Conservation (phyloP, 2,797 vertebrate species). For the Manis javanica region DNA sequence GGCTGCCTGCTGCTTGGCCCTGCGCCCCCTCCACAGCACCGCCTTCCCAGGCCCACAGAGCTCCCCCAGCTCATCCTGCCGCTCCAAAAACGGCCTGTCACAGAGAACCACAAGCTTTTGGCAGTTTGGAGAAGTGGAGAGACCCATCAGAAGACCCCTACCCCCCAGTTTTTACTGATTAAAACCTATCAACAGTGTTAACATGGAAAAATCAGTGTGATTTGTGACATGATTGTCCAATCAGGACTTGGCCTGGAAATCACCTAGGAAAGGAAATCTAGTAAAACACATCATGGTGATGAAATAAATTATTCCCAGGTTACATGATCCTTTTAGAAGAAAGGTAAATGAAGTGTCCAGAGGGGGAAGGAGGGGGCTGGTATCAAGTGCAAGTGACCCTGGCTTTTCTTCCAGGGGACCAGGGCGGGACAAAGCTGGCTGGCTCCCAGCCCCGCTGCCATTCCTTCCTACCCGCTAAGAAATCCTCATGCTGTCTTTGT, state of each 20-base stretch:
- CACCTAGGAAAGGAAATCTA: constrained; percentile 60
- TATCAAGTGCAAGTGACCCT: constrained; percentile 38
- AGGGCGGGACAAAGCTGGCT: not conserved
- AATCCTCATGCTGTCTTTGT: not conserved
- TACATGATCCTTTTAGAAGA: constrained; percentile 82
- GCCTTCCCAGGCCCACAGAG: not conserved
- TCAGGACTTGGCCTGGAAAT: constrained; percentile 79
- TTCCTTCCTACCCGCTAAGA: not conserved
- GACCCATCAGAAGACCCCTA: constrained; percentile 70
- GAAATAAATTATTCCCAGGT: constrained; percentile 82
- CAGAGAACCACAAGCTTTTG: not conserved
- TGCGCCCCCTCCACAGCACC: not conserved
- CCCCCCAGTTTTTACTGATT: constrained; percentile 80
- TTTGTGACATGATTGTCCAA: constrained; percentile 85
- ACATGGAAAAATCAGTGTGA: constrained; percentile 76
- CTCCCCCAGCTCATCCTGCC: not conserved
- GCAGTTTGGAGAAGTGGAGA: constrained; percentile 67
- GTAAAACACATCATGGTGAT: constrained; percentile 77
- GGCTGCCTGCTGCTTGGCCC: not conserved
- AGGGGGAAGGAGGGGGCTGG: not conserved
- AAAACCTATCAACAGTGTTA: constrained; percentile 82
- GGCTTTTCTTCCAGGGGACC: constrained; percentile 29
- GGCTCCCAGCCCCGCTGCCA: not conserved
- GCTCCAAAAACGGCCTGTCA: not conserved
- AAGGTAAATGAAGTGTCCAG: constrained; percentile 59